A percentile compares a stretch with the other conserved stretches of the same genome.
These are phyloP conservation scores for Oreohelix idahoensis DNA, from an alignment of 1,140 invertebrate genomes.

Conservation along the genomic window DNA sequence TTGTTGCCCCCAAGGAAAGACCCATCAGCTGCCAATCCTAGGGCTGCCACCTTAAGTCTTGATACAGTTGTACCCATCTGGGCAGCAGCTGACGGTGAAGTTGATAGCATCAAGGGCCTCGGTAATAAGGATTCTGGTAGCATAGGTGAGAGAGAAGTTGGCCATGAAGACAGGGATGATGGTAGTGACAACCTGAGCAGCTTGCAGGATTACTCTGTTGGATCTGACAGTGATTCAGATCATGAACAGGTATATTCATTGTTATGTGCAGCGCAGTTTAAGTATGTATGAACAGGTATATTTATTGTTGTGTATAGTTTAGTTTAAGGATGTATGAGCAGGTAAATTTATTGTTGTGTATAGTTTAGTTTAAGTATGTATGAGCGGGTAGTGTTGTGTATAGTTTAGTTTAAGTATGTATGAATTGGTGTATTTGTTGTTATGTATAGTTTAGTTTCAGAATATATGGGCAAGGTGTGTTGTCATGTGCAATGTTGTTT, in stretches of 20 bases:
- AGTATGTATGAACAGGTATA: too few relatives aligned
- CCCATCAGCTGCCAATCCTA: neutral
- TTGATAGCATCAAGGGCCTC: neutral
- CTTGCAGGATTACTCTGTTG: constrained; percentile 39
- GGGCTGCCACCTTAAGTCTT: constrained; percentile 8
- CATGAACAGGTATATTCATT: constrained; percentile 52
- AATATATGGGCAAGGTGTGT: too few relatives aligned
- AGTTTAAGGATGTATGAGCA: too few relatives aligned
- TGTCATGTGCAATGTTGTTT: too few relatives aligned
- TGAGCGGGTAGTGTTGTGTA: too few relatives aligned
- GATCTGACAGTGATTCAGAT: constrained; percentile 58
- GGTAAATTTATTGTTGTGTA: too few relatives aligned
- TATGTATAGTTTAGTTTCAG: too few relatives aligned
- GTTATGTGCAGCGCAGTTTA: neutral
- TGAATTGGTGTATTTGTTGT: too few relatives aligned
- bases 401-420: too few relatives aligned
- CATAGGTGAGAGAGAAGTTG: neutral
- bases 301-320: too few relatives aligned
- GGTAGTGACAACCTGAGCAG: constrained; percentile 9
- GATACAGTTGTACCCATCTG: constrained; percentile 39
- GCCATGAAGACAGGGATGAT: constrained; percentile 1
- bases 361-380: too few relatives aligned
- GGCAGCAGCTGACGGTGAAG: neutral
- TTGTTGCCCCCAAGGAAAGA: constrained; percentile 17
- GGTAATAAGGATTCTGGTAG: neutral